Evolutionary conservation across 1,140 invertebrate genomes (phyloP), one percentile per base, ranked within the genome.

Genomic region (Sycophaga agraensis): DNA sequence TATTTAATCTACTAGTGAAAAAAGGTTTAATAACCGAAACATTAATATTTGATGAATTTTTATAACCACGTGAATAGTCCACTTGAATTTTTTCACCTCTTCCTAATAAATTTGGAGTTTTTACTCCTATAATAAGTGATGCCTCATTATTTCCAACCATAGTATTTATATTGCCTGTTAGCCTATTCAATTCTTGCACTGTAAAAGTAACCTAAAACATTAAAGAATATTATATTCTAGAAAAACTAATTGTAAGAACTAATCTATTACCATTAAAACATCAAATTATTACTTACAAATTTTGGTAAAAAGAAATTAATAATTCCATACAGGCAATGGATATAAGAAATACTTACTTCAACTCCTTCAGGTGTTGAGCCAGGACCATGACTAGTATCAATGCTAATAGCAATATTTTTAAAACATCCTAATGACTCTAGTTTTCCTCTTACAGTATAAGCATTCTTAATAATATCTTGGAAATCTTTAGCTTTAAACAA

Each of bases 91-190:
- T 81, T 82, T 96, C 93, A 4, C 90, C 94, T 68, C 92, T 79
- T 2, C 93, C 94, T 67, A 88, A 82, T 34, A 93, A 74, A 82
- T 96, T 97, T 0, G 92, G 92, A 54, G 89, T 78, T 68, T 84
- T 83, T 11, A 88, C 74, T 34, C 88, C 86, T 17, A 93, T 78
- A 11, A 89, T 82, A 31, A 96, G 67, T 24, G 90, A 89, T 8
- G 90, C 92, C 75, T 94, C 92, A 76, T 95, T 95, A 66, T 92
- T 91, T 24, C 91, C 91, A 55, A 94, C 87, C 61, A 88, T 84
- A 0, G 92, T 93, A 66, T 87, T 91, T 35, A 94, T 82, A n/a
- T 89, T 89, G 11, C 92, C 93, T 40, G 86, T 85, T 24, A 94
- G 70, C 26, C 90, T 74, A 46, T 87, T 86, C 51, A 88, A 69